Evolutionary conservation across 2,113 vertebrate genomes (phyloP).

Genomic region (Phalacrocorax pelagicus): DNA sequence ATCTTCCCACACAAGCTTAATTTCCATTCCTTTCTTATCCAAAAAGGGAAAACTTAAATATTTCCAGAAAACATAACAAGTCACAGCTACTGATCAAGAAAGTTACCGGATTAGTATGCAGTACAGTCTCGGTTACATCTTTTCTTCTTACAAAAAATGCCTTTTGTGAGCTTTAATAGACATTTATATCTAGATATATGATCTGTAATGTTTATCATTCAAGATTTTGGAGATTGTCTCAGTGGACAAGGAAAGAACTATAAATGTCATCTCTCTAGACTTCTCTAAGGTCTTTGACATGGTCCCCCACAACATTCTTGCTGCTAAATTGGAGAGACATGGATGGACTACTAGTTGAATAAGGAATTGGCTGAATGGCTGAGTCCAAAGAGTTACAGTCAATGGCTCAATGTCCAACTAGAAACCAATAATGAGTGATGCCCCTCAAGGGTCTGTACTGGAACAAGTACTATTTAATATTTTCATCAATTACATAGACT

Average conservation of each 20-base stretch:
- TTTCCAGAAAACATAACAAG: background rate
- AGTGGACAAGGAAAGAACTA: background rate
- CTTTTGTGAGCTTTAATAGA: background rate
- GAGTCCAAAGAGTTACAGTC: background rate
- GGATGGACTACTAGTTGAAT: background rate
- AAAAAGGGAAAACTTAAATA: background rate
- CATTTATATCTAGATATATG: background rate
- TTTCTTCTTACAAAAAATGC: background rate
- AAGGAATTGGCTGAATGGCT: background rate
- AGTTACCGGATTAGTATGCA: background rate
- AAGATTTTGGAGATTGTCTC: background rate
- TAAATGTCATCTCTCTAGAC: background rate
- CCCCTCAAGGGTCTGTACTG: background rate
- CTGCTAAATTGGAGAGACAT: background rate
- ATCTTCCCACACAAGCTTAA: background rate
- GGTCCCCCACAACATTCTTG: background rate
- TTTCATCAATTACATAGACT: background rate
- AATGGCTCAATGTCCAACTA: background rate
- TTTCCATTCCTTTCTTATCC: background rate
- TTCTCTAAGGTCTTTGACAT: background rate
- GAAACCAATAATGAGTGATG: background rate
- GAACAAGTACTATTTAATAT: background rate
- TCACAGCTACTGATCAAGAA: background rate
- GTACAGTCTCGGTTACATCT: background rate
- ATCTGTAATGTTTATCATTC: background rate